phyloP scores from a whole-genome alignment of 2,797 vertebrate species.

The Galaxias olidus region DNA sequence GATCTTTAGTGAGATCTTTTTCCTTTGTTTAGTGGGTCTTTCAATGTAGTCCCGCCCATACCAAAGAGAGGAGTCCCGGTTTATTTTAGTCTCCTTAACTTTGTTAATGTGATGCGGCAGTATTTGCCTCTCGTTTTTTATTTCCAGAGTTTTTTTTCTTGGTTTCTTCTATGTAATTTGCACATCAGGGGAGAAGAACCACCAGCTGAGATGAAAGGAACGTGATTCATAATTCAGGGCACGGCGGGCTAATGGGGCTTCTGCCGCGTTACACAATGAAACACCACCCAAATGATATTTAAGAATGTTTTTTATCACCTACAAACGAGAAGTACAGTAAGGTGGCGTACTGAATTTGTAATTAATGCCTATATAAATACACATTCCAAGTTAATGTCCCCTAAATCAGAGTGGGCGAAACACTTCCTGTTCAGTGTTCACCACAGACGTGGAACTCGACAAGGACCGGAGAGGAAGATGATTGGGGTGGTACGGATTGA shows the following conservation, averaged over 20 bases:
- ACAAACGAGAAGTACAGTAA: slow-evolving; percentile 28
- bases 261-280: slow-evolving; percentile 63
- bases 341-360: slow-evolving; percentile 42
- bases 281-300: slow-evolving; percentile 59
- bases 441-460: slow-evolving; percentile 14
- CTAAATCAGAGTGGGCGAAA: slow-evolving; percentile 26
- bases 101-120: slow-evolving; percentile 23
- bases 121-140: too few relatives aligned
- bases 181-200: slow-evolving; percentile 53
- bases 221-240: slow-evolving; percentile 69
- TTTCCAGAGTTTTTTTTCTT: slow-evolving; percentile 40
- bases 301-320: slow-evolving; percentile 49
- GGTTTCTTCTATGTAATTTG: slow-evolving; percentile 63
- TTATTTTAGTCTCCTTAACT: slow-evolving; percentile 10
- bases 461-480: slow-evolving; percentile 21
- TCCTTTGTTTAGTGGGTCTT: too few relatives aligned
- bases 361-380: slow-evolving; percentile 23
- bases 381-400: slow-evolving; percentile 33
- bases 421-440: slow-evolving; percentile 1
- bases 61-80: not conserved
- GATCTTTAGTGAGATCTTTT: too few relatives aligned
- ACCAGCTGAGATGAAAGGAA: slow-evolving; percentile 72
- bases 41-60: too few relatives aligned
- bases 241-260: slow-evolving; percentile 62
- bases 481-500: slow-evolving; percentile 11